Evolutionary conservation across 1,140 invertebrate species (phyloP).

Genomic region (Patella vulgata): DNA sequence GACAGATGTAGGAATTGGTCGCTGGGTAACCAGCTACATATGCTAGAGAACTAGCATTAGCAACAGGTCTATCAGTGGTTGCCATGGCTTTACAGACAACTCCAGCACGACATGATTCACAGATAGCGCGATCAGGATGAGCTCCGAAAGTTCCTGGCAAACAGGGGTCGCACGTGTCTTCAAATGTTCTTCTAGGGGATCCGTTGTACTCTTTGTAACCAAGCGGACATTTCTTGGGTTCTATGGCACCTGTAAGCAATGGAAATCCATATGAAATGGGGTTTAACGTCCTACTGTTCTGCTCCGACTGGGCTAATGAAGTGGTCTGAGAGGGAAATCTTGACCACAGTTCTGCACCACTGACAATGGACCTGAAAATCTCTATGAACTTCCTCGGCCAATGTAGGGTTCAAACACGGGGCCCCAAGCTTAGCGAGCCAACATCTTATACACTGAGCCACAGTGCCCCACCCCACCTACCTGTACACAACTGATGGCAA

Average conservation of each 20-base stretch:
- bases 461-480: too few relatives aligned
- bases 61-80: slow-evolving; percentile 54
- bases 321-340: too few relatives aligned
- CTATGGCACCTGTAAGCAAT: slow-evolving; percentile 53
- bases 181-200: slow-evolving; percentile 44
- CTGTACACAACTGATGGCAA: too few relatives aligned
- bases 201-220: slow-evolving; percentile 59
- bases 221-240: slow-evolving; percentile 56
- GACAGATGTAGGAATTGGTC: slow-evolving; percentile 60
- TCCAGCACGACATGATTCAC: slow-evolving; percentile 56
- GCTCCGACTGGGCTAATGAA: too few relatives aligned
- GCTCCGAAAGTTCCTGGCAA: slow-evolving; percentile 54
- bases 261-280: too few relatives aligned
- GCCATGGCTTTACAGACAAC: slow-evolving; percentile 55
- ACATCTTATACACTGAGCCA: too few relatives aligned
- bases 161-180: slow-evolving; percentile 61
- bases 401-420: too few relatives aligned
- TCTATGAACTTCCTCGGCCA: too few relatives aligned
- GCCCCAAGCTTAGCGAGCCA: too few relatives aligned
- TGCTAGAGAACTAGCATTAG: slow-evolving; percentile 45
- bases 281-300: too few relatives aligned
- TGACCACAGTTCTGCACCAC: too few relatives aligned
- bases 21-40: slow-evolving; percentile 42
- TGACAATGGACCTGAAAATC: too few relatives aligned
- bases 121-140: slow-evolving; percentile 42